phyloP scores from a whole-genome alignment of 2,797 vertebrate genomes.

The Octomys mimax region DNA sequence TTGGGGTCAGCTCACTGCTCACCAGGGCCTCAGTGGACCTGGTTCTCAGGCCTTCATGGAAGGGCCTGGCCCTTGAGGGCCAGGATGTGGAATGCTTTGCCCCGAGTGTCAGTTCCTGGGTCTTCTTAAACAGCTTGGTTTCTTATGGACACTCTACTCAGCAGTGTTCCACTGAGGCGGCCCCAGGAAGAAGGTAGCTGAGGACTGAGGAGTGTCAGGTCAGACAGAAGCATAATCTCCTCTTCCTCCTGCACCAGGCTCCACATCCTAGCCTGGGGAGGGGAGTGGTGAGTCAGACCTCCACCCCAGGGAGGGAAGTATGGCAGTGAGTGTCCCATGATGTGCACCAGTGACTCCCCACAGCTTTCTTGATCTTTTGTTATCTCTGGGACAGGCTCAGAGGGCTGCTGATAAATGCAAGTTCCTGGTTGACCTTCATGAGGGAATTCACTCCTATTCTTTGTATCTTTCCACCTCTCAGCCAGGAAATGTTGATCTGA shows the following conservation, averaged over 20 bases:
- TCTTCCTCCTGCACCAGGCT: neutral
- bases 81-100: neutral
- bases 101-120: neutral
- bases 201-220: neutral
- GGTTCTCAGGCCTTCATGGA: neutral
- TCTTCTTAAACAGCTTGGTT: neutral
- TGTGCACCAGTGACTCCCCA: neutral
- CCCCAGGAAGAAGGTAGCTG: neutral
- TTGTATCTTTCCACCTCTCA: neutral
- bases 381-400: neutral
- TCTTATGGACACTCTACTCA: too few relatives aligned
- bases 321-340: neutral
- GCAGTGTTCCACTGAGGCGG: neutral
- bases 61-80: neutral
- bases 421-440: neutral
- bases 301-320: neutral
- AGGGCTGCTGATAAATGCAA: neutral
- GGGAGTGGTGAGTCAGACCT: neutral
- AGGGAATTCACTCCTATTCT: neutral
- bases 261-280: neutral
- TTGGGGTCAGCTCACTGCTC: neutral
- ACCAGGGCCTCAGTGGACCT: neutral
- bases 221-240: neutral
- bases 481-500: neutral
- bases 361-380: neutral